Conservation (phyloP, 2,888 invertebrate genomes). For the Orthonevra nobilis region DNA sequence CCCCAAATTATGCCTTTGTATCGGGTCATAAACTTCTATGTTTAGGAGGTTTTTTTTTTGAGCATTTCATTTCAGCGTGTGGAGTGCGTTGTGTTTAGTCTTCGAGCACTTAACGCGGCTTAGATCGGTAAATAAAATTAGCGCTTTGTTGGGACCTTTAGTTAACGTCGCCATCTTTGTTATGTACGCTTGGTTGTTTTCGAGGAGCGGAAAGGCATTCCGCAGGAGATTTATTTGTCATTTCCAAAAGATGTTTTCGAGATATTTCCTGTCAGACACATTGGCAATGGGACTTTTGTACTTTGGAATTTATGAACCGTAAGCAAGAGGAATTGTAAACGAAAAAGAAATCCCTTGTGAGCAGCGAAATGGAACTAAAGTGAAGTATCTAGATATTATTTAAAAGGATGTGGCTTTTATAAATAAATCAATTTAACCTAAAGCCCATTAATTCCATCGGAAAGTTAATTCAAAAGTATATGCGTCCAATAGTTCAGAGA, state of each 20-base stretch:
- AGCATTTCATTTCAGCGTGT: neutral
- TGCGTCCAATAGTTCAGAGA: too few species aligned
- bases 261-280: neutral
- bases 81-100: neutral
- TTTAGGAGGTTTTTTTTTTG: neutral
- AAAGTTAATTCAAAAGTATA: too few species aligned
- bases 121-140: neutral
- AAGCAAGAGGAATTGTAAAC: neutral
- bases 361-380: constrained; percentile 26
- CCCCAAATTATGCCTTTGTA: neutral
- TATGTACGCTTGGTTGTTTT: neutral
- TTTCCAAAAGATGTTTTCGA: neutral
- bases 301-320: constrained; percentile 19
- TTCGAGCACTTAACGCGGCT: neutral
- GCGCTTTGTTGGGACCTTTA: neutral
- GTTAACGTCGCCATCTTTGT: neutral
- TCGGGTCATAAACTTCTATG: neutral
- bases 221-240: constrained; percentile 1
- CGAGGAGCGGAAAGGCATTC: neutral
- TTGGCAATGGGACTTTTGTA: neutral
- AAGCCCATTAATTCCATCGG: too few species aligned
- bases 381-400: too few species aligned
- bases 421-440: too few species aligned
- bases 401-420: too few species aligned
- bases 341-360: constrained; percentile 17